Evolutionary conservation across 1,140 invertebrate genomes (phyloP).

Genomic region (Drosophila punjabiensis): DNA sequence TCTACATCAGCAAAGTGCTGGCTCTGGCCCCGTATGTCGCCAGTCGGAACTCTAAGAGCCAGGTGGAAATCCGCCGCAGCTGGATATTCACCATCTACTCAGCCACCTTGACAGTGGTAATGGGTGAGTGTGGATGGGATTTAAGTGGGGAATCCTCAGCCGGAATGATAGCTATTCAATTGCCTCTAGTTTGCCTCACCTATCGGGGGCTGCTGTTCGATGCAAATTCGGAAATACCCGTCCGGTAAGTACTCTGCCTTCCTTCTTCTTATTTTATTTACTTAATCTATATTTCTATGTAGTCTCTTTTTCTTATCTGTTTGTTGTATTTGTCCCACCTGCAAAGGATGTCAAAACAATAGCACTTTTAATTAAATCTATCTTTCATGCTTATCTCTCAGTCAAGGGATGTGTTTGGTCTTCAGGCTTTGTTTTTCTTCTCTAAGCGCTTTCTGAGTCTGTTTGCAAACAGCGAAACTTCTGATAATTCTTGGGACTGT

Average conservation of each 20-base stretch:
- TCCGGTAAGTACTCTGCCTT: slow-evolving; percentile 68
- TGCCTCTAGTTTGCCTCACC: slow-evolving; percentile 66
- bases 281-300: neutral
- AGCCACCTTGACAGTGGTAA: slow-evolving; percentile 68
- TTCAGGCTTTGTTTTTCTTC: neutral
- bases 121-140: slow-evolving; percentile 58
- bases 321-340: neutral
- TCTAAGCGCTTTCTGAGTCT: neutral
- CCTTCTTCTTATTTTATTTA: neutral
- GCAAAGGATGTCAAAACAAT: neutral
- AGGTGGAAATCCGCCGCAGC: slow-evolving; percentile 85
- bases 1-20: slow-evolving; percentile 86
- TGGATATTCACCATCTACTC: slow-evolving; percentile 85
- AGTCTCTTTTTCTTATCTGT: neutral
- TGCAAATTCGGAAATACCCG: slow-evolving; percentile 76
- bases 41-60: slow-evolving; percentile 54
- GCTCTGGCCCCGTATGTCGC: slow-evolving; percentile 86
- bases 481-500: too few relatives aligned
- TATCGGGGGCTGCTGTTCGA: slow-evolving; percentile 79
- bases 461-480: too few relatives aligned
- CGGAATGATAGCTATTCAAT: neutral
- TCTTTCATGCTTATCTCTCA: too few relatives aligned
- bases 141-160: too few relatives aligned
- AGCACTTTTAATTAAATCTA: neutral
- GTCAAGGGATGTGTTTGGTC: neutral